A percentile compares a stretch with the other conserved stretches of the same genome.
Conservation (phyloP, 2,888 invertebrate species). For the Julus scanicus region DNA sequence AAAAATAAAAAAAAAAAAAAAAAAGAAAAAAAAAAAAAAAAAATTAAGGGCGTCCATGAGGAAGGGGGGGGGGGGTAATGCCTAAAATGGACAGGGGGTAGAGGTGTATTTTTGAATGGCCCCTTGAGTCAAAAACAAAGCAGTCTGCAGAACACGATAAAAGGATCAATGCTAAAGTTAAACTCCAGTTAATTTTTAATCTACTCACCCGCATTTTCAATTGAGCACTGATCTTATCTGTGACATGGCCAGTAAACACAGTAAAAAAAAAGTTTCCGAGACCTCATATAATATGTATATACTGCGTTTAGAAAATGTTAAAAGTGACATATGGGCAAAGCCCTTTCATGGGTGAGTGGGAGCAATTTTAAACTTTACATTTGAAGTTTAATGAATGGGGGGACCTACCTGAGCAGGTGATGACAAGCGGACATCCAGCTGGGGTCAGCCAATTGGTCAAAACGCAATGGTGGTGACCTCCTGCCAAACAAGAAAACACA, state of each 20-base stretch:
- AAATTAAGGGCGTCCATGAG: too few species aligned
- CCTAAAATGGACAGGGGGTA: too few species aligned
- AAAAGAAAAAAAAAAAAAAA: too few species aligned
- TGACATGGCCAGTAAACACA: not conserved
- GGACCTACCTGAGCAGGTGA: constrained; percentile 32
- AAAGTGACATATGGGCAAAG: not conserved
- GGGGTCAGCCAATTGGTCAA: constrained; percentile 28
- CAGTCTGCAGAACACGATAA: too few species aligned
- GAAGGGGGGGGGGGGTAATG: too few species aligned
- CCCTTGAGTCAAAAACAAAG: too few species aligned
- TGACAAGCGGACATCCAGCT: constrained; percentile 28
- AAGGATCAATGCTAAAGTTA: too few species aligned
- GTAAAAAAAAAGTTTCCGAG: not conserved
- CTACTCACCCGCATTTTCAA: not conserved
- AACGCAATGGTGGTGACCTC: not conserved
- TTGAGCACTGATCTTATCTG: not conserved
- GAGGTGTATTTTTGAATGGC: too few species aligned
- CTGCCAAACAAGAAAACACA: constrained; percentile 11
- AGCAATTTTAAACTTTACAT: constrained; percentile 14
- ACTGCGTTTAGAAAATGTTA: not conserved
- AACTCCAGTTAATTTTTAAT: not conserved
- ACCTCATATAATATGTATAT: not conserved
- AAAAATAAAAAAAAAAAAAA: too few species aligned
- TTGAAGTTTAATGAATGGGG: constrained; percentile 5
- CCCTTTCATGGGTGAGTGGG: constrained; percentile 20